Evolutionary conservation across 2,888 invertebrate species (phyloP), one percentile per base, ranked within the genome.

Genomic region (Catocala nupta): DNA sequence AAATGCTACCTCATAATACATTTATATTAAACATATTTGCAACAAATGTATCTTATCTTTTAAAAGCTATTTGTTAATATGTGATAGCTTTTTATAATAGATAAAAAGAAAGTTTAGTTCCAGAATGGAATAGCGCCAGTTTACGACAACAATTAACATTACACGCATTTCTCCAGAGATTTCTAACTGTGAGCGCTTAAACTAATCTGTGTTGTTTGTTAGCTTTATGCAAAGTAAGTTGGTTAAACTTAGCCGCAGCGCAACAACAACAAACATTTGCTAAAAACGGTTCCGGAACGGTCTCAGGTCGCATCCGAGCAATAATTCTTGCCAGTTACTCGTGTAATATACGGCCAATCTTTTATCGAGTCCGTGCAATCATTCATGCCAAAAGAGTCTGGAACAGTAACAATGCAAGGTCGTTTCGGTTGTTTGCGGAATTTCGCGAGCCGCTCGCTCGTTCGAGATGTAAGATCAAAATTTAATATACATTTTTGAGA

Each of bases 401-500:
- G 73, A 73, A 68, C 73, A 73, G 72, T 67, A 84, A 88, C 86
- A 88, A 89, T 84, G 88, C 88, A 89, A 89, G 89, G 89, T 84
- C 88, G 83, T 80, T 80, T 78, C 80, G 80, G 73, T 81, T 80
- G 80, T 78, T 79, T 78, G 80, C 70, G 68, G 76, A 83, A 81
- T 85, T 83, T 77, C 71, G 79, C 73, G 77, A 80, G 70, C 63
- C 65, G 73, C 68, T 55, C 72, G 73, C 69, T 71, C 73, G 78
- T 60, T 70, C 70, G 68, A 25, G 25, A 74, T 67, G 66, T 59
- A 61, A 66, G 57, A 68, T 51, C 65, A 71, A 68, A 75, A 70
- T 73, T 74, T 75, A 69, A 70, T 71, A 59, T 49, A 54, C 57
- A 70, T 71, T 70, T 69, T 68, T 59, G 47, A 64, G 70, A 59